Conservation (phyloP, 2,888 invertebrate genomes). For the Globia sparganii region DNA sequence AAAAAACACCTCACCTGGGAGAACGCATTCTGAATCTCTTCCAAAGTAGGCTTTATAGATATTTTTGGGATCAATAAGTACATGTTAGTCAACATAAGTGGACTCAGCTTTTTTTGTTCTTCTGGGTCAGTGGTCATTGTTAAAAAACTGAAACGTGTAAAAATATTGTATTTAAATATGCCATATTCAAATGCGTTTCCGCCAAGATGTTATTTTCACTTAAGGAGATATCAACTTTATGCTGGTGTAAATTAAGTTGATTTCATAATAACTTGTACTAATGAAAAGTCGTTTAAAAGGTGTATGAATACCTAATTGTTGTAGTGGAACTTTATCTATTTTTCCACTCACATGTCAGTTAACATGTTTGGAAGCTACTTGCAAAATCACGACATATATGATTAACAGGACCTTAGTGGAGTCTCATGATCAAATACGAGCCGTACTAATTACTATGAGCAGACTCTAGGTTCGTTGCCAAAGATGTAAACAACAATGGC, state of each 20-base stretch:
- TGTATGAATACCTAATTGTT: neutral
- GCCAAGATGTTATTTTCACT: neutral
- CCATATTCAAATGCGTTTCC: neutral
- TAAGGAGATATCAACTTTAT: neutral
- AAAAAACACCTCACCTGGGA: constrained; percentile 82
- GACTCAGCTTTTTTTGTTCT: constrained; percentile 86
- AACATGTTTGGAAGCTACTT: too few relatives aligned
- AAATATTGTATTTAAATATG: neutral
- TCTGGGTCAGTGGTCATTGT: constrained; percentile 87
- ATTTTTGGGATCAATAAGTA: constrained; percentile 92
- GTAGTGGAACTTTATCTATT: neutral
- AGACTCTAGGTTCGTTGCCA: too few relatives aligned
- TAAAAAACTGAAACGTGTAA: constrained; percentile 78
- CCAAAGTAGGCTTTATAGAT: constrained; percentile 91
- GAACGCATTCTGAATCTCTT: constrained; percentile 93
- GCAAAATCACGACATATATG: too few relatives aligned
- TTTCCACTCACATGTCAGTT: too few relatives aligned
- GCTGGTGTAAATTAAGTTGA: neutral
- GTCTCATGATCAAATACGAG: too few relatives aligned
- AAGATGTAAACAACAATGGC: too few relatives aligned
- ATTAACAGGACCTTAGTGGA: too few relatives aligned
- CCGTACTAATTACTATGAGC: too few relatives aligned
- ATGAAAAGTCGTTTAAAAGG: neutral
- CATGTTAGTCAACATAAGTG: constrained; percentile 92
- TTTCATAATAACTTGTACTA: neutral